These are phyloP conservation scores for Drosophila prolongata DNA, from an alignment of 2,888 invertebrate genomes.

Conservation along the genomic window DNA sequence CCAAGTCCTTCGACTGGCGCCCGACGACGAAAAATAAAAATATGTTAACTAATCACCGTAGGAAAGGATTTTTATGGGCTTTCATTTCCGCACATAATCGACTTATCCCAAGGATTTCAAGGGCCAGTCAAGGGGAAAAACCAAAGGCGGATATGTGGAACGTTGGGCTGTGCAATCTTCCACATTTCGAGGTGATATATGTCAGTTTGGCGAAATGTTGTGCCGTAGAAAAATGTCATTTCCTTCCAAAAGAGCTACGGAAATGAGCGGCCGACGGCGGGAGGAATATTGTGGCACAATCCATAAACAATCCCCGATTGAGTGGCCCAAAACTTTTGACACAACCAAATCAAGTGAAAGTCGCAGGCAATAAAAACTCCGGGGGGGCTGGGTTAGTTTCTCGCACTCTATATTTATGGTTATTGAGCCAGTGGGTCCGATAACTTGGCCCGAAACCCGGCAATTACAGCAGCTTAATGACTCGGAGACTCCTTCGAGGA, in stretches of 20 bases:
- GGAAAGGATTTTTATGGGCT: slow-evolving; percentile 84
- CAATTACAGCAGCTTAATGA: slow-evolving; percentile 77
- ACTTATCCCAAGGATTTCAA: slow-evolving; percentile 51
- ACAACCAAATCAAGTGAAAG: slow-evolving; percentile 69
- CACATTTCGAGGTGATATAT: slow-evolving; percentile 68
- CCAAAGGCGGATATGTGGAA: slow-evolving; percentile 83
- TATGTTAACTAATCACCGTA: slow-evolving; percentile 84
- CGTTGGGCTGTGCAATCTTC: slow-evolving; percentile 70
- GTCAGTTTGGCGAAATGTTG: slow-evolving; percentile 52
- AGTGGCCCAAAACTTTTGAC: slow-evolving; percentile 59
- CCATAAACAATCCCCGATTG: slow-evolving; percentile 55
- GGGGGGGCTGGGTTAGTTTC: slow-evolving; percentile 40
- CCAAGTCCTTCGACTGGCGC: slow-evolving; percentile 26
- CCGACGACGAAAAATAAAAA: slow-evolving; percentile 78
- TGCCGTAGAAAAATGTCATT: slow-evolving; percentile 72
- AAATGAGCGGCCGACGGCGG: slow-evolving; percentile 55
- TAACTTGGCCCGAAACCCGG: slow-evolving; percentile 42
- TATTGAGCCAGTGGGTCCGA: slow-evolving; percentile 62
- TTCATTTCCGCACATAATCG: slow-evolving; percentile 82
- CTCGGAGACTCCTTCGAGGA: slow-evolving; percentile 54
- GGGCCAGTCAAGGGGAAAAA: slow-evolving; percentile 86
- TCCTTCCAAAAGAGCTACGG: slow-evolving; percentile 70
- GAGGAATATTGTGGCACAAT: slow-evolving; percentile 14
- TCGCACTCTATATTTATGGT: slow-evolving; percentile 62
- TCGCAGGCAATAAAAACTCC: slow-evolving; percentile 68